Conservation (phyloP, 2,113 vertebrate genomes). For the Furnarius figulus region DNA sequence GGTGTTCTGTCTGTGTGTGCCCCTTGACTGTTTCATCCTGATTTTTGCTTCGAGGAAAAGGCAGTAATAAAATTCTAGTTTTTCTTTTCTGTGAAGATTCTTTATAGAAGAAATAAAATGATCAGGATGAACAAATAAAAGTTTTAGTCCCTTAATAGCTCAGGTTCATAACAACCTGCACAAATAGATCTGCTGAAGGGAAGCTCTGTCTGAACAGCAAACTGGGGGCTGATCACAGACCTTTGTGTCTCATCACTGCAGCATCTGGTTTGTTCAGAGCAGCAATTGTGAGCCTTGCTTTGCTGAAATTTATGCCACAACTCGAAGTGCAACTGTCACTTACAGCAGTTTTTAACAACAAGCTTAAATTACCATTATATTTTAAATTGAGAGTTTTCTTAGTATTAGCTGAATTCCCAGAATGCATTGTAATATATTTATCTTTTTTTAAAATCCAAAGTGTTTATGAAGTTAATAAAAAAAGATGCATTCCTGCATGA, state of each 20-base stretch:
- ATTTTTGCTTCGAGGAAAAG: not conserved
- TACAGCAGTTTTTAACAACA: not conserved
- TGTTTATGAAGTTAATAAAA: not conserved
- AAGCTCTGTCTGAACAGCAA: not conserved
- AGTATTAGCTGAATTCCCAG: not conserved
- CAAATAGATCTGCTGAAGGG: not conserved
- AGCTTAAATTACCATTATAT: slow-evolving; percentile 40
- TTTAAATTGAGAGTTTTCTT: slow-evolving; percentile 21
- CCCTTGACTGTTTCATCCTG: not conserved
- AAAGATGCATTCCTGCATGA: not conserved
- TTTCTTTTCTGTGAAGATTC: not conserved
- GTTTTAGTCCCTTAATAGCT: not conserved
- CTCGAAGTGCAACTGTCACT: not conserved
- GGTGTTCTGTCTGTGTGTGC: not conserved
- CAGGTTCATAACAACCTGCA: not conserved
- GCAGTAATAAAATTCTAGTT: not conserved
- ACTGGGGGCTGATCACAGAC: not conserved
- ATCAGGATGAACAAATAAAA: not conserved
- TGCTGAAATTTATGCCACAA: not conserved
- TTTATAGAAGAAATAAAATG: not conserved
- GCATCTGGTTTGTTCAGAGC: not conserved
- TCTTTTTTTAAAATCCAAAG: not conserved
- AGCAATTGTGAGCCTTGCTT: not conserved
- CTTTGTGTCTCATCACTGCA: not conserved
- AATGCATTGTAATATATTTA: not conserved